Evolutionary conservation across 2,113 vertebrate species (phyloP).

Genomic region (Nannospalax galili): DNA sequence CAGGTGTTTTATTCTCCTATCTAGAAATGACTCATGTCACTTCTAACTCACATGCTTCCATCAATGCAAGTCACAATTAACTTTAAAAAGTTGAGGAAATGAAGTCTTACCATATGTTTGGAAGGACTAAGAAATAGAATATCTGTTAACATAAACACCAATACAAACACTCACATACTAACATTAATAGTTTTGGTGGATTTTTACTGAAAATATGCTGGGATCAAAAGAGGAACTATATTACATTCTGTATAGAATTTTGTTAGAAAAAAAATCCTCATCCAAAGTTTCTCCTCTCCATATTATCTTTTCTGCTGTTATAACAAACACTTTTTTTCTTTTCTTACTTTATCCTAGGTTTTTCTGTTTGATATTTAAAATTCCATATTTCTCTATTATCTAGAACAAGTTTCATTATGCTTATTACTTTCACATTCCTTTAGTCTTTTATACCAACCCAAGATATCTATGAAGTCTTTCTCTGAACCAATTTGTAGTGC

Average conservation of each 20-base stretch:
- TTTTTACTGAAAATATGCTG: not conserved
- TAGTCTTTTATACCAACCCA: constrained; percentile 18
- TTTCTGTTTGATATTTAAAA: constrained; percentile 39
- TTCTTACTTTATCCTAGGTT: not conserved
- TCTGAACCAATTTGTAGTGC: constrained; percentile 44
- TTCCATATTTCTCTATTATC: constrained; percentile 3
- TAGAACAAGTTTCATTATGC: constrained; percentile 55
- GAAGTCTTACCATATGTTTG: not conserved
- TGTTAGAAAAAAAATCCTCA: not conserved
- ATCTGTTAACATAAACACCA: not conserved
- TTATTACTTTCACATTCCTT: constrained; percentile 41
- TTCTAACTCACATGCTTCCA: not conserved
- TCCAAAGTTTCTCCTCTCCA: not conserved
- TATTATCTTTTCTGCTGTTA: not conserved
- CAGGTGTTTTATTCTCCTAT: not conserved
- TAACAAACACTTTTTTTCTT: not conserved
- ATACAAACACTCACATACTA: not conserved
- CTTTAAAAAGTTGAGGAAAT: constrained; percentile 26
- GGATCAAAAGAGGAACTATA: not conserved
- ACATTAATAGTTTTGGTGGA: constrained; percentile 11
- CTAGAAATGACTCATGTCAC: not conserved
- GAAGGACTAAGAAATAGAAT: not conserved
- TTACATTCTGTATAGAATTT: not conserved
- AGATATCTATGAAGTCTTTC: constrained; percentile 35
- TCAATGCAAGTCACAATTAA: not conserved